Percentiles rank a stretch among this genome's conserved stretches.
phyloP scores from a whole-genome alignment of 2,113 vertebrate species.

The Oncorhynchus mykiss region DNA sequence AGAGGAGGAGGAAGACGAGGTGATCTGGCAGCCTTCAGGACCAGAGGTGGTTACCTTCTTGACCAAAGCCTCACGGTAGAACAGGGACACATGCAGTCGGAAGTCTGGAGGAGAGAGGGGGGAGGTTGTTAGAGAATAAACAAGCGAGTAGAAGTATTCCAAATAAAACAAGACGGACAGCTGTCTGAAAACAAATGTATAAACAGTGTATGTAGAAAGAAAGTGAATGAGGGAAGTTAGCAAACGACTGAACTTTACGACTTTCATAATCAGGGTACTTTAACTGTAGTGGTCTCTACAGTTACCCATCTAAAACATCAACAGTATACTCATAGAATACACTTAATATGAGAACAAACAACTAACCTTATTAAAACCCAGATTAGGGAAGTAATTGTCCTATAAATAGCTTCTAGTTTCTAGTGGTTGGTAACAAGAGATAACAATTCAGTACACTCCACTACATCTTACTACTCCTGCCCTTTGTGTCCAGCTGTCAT shows the following conservation, averaged over 20 bases:
- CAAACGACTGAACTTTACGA: neutral
- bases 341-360: neutral
- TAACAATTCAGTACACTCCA: neutral
- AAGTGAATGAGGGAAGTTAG: neutral
- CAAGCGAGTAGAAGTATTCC: neutral
- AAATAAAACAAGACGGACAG: too few species aligned
- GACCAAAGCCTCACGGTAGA: slow-evolving; percentile 90
- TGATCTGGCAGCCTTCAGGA: slow-evolving; percentile 90
- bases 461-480: neutral
- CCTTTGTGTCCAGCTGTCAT: neutral
- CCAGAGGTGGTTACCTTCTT: slow-evolving; percentile 89
- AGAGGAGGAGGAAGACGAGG: slow-evolving; percentile 66
- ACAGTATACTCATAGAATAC: neutral
- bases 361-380: neutral
- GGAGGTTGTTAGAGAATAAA: neutral
- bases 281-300: neutral
- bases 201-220: neutral
- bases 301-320: neutral
- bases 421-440: neutral
- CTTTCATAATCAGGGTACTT: neutral
- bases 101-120: slow-evolving; percentile 74
- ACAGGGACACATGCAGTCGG: slow-evolving; percentile 89
- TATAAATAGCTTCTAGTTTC: slow-evolving; percentile 11
- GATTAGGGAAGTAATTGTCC: slow-evolving; percentile 41
- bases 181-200: neutral